Evolutionary conservation across 2,113 vertebrate genomes (phyloP), one percentile per base, ranked within the genome.

Genomic region (Arothron firmamentum): DNA sequence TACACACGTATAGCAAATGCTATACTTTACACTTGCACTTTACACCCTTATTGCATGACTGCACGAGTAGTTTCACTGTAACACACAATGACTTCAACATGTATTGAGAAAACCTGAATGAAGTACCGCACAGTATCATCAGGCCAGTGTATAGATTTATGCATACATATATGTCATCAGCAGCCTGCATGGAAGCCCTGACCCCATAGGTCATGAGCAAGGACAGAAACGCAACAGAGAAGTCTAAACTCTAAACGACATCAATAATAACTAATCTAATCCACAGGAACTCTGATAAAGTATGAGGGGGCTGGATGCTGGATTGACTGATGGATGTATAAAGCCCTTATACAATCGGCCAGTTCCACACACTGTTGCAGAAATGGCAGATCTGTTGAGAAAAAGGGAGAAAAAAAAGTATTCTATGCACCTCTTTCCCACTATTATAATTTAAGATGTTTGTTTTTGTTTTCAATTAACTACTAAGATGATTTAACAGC

Each of bases 151-250:
- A 55, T 65, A 72, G 78, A 89, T 89, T 87, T 85, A 89, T 85
- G 85, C 84, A 85, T 83, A 60, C 66, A 81, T 81, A 67, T 79
- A 66, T 74, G 73, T 76, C 75, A 82, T 81, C 74, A 78, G 72
- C 63, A 70, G 71, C 52, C 51, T 73, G 34, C 67, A 54, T 49
- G 38, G 72, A 61, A 76, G 61, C 83, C 83, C 54, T 90, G 88
- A 88, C 85, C 87, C 80, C 58, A 59, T 54, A 62, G 71, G 62
- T 70, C 77, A 46, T 31, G 68, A 72, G 81, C 82, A 85, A 90
- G 86, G 88, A 82, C 48, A 43, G 62, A 75, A 67, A 72, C 19
- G 48, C 64, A 62, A 70, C 45, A 53, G 67, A 78, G 81, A 81
- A 78, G 64, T 53, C 67, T 16, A 38, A 76, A 78, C 49, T 70